These are phyloP conservation scores for Lophotriccus pileatus DNA, from an alignment of 2,797 vertebrate genomes.

Conservation along the genomic window DNA sequence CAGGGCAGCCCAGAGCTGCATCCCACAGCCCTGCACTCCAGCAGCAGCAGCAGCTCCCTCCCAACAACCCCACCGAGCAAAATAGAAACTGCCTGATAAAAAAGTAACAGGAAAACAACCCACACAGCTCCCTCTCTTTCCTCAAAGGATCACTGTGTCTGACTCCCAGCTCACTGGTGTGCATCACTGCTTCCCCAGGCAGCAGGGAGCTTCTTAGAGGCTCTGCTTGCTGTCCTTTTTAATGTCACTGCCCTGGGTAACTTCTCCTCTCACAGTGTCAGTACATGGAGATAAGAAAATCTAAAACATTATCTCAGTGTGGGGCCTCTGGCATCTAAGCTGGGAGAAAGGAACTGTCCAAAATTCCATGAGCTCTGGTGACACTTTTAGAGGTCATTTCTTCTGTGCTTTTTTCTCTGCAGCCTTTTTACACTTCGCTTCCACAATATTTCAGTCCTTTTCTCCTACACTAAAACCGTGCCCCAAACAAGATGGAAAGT, in stretches of 20 bases:
- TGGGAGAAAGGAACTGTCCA: neutral
- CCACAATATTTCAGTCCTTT: neutral
- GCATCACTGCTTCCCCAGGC: neutral
- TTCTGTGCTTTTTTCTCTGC: neutral
- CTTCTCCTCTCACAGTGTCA: neutral
- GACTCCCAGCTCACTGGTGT: neutral
- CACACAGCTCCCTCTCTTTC: neutral
- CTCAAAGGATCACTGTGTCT: neutral
- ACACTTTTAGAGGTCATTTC: neutral
- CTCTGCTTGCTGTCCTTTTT: neutral
- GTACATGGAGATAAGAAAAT: neutral
- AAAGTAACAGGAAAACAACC: neutral
- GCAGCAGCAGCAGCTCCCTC: neutral
- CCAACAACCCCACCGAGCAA: neutral
- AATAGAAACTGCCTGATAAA: neutral
- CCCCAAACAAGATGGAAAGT: neutral
- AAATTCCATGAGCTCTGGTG: neutral
- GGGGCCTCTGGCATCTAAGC: neutral
- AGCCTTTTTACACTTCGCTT: neutral
- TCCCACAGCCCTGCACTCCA: neutral
- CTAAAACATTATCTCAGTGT: neutral
- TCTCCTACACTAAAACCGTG: neutral
- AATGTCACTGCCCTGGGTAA: neutral
- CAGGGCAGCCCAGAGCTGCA: neutral
- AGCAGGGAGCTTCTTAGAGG: neutral